Evolutionary conservation across 2,113 vertebrate genomes (phyloP).

Genomic region (Ailurus styani): DNA sequence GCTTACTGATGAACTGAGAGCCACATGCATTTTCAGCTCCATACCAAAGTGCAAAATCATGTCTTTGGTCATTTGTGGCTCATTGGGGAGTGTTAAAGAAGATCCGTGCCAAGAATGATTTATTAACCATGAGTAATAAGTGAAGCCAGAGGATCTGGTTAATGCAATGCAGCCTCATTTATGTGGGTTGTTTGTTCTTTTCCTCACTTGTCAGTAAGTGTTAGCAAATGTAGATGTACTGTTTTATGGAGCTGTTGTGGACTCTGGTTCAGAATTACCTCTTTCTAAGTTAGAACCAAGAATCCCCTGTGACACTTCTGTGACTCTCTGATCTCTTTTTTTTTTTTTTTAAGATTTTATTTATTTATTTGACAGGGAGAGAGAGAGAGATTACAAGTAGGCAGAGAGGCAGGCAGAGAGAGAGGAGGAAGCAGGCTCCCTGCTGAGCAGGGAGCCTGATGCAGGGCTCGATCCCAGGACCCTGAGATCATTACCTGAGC

Average conservation of each 20-base stretch:
- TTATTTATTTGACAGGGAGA: too few species aligned
- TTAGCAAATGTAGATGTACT: rapidly evolving
- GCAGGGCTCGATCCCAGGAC: too few species aligned
- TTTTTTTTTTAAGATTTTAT: too few species aligned
- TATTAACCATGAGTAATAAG: not conserved
- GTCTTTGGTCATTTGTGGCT: not conserved
- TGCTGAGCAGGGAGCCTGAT: too few species aligned
- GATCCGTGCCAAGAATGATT: not conserved
- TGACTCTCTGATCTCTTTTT: not conserved
- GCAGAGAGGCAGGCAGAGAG: too few species aligned
- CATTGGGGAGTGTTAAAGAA: not conserved
- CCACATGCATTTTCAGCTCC: not conserved
- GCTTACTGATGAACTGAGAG: not conserved
- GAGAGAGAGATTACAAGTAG: too few species aligned
- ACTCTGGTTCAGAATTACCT: not conserved
- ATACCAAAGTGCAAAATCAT: not conserved
- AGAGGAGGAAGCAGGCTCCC: too few species aligned
- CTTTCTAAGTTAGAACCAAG: not conserved
- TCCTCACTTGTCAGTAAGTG: not conserved
- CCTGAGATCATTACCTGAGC: too few species aligned
- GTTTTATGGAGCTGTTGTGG: not conserved
- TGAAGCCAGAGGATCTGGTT: not conserved
- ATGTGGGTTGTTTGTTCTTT: rapidly evolving
- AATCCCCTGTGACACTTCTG: not conserved
- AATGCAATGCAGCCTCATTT: rapidly evolving